Conservation (phyloP, 2,797 vertebrate species). For the Apodemus agrarius region DNA sequence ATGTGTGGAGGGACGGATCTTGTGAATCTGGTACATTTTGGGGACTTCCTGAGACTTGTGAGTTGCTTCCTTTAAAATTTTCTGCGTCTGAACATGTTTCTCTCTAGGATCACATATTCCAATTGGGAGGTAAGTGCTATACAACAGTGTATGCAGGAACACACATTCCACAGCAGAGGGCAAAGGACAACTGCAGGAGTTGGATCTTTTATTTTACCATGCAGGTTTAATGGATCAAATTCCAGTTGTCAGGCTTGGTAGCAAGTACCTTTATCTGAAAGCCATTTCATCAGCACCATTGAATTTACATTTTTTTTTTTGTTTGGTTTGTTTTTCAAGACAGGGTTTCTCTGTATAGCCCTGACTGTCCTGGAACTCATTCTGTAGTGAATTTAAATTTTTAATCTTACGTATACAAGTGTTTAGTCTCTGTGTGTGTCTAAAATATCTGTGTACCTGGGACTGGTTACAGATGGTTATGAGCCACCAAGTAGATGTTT, state of each 20-base stretch:
- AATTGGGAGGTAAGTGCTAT: neutral
- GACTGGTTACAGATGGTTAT: no score
- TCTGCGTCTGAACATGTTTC: neutral
- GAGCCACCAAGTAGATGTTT: neutral
- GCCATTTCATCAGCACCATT: neutral
- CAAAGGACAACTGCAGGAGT: neutral
- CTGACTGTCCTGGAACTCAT: no score
- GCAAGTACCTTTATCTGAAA: neutral
- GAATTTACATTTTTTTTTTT: neutral
- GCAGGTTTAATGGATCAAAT: neutral
- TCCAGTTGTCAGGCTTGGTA: neutral
- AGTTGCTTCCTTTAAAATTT: neutral
- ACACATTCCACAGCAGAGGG: neutral
- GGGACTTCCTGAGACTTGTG: neutral
- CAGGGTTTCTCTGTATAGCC: no score
- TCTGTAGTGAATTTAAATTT: neutral
- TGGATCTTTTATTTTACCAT: neutral
- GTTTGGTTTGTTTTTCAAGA: no score
- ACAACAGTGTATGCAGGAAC: neutral
- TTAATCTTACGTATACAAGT: neutral
- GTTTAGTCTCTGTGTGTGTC: neutral
- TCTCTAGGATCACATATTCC: neutral
- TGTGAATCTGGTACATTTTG: neutral
- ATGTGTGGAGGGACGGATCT: no score
- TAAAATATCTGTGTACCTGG: neutral